Percentiles rank a stretch among this genome's conserved stretches.
Evolutionary conservation across 2,113 vertebrate species (phyloP).

Genomic region (Hyperopisus bebe): DNA sequence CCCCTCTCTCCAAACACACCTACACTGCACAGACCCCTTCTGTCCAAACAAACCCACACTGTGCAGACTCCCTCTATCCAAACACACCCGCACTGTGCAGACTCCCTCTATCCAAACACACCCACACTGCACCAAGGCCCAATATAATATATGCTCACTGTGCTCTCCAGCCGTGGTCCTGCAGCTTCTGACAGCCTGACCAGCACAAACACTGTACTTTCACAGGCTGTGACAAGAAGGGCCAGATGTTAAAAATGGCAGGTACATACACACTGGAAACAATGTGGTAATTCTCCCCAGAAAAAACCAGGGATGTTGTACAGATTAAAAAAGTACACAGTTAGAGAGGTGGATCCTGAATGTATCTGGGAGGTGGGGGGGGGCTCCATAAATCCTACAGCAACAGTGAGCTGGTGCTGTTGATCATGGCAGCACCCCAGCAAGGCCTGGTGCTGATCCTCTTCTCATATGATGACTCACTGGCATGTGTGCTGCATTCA

Average conservation of each 20-base stretch:
- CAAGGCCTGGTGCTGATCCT: background rate
- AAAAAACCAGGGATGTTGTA: background rate
- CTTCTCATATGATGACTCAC: background rate
- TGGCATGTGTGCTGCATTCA: background rate
- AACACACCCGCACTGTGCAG: too few species aligned
- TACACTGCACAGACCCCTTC: background rate
- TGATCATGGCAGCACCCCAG: too few species aligned
- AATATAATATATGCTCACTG: background rate
- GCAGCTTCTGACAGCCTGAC: background rate
- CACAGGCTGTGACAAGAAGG: background rate
- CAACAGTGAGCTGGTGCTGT: background rate
- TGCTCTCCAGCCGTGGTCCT: background rate
- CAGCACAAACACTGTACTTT: background rate
- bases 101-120: background rate
- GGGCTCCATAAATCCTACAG: background rate
- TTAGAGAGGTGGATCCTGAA: background rate
- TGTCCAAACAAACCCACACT: background rate
- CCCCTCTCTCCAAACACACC: too few species aligned
- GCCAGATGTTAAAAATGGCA: background rate
- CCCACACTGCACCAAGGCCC: background rate
- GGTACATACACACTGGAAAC: background rate
- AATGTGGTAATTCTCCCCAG: background rate
- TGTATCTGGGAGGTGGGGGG: background rate
- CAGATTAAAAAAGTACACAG: background rate
- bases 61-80: background rate